Evolutionary conservation across 2,888 invertebrate species (phyloP).

Genomic region (Hyles lineata): DNA sequence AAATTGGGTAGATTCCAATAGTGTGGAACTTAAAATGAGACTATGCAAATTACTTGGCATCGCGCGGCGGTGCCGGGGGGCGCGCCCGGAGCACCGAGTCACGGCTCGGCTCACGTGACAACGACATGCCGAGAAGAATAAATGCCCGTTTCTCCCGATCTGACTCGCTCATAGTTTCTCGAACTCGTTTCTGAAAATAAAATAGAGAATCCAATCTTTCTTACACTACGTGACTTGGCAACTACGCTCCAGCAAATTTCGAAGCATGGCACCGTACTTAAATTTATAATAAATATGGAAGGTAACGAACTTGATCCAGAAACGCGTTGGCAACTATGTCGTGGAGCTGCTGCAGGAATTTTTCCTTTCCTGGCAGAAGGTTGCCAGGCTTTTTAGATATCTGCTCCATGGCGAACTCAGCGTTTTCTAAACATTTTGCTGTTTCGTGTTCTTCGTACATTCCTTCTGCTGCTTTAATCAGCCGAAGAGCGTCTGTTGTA

Average conservation of each 20-base stretch:
- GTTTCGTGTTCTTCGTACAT: constrained; percentile 64
- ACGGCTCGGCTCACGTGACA: constrained; percentile 74
- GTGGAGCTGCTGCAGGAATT: constrained; percentile 66
- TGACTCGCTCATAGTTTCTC: constrained; percentile 67
- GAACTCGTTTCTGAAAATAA: constrained; percentile 69
- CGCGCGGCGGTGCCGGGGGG: constrained; percentile 70
- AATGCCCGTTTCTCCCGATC: constrained; percentile 76
- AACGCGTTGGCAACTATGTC: constrained; percentile 70
- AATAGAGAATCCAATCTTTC: constrained; percentile 44
- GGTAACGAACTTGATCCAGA: constrained; percentile 67
- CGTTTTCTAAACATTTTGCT: constrained; percentile 68
- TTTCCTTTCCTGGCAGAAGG: constrained; percentile 71
- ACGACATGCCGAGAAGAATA: constrained; percentile 70
- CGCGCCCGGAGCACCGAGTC: constrained; percentile 73
- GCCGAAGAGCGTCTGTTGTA: constrained; percentile 65
- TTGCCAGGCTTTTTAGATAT: constrained; percentile 65
- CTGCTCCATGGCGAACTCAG: constrained; percentile 75
- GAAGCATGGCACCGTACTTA: constrained; percentile 32
- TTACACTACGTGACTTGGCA: constrained; percentile 50
- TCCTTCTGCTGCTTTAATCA: constrained; percentile 57
- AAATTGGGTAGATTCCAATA: constrained; percentile 17
- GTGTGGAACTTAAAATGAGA: constrained; percentile 21
- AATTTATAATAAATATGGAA: constrained; percentile 20
- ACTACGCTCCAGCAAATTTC: constrained; percentile 41
- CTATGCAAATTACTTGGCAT: constrained; percentile 60